Evolutionary conservation across 2,888 invertebrate species (phyloP).

Genomic region (Liodrosophila aerea): DNA sequence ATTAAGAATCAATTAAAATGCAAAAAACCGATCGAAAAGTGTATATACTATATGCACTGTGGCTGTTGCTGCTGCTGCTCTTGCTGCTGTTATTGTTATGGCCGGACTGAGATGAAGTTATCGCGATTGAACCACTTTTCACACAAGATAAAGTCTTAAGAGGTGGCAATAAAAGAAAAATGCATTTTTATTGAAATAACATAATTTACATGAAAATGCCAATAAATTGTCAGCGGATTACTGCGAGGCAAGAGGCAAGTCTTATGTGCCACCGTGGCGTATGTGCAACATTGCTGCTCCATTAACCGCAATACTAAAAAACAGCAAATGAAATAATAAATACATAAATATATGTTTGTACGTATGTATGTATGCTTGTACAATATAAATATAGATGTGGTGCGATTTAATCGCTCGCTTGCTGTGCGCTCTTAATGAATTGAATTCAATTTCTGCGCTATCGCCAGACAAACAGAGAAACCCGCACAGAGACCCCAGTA

Average conservation of each 20-base stretch:
- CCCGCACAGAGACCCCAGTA: slow-evolving; percentile 7
- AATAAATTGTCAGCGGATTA: slow-evolving; percentile 67
- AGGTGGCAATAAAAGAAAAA: slow-evolving; percentile 73
- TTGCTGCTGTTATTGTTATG: slow-evolving; percentile 21
- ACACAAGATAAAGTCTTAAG: slow-evolving; percentile 64
- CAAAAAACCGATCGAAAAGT: slow-evolving; percentile 46
- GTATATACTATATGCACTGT: too few species aligned
- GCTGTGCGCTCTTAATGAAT: slow-evolving; percentile 71
- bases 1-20: slow-evolving; percentile 79
- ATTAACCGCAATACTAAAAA: slow-evolving; percentile 43
- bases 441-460: slow-evolving; percentile 61
- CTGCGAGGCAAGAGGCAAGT: too few species aligned
- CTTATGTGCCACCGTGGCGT: slow-evolving; percentile 30
- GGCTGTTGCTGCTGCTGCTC: slow-evolving; percentile 7
- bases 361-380: slow-evolving; percentile 21
- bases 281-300: slow-evolving; percentile 48
- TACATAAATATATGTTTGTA: slow-evolving; percentile 16
- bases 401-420: slow-evolving; percentile 63
- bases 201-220: slow-evolving; percentile 73
- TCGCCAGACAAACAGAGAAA: slow-evolving; percentile 46
- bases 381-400: slow-evolving; percentile 54
- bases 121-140: slow-evolving; percentile 77
- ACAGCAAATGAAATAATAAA: slow-evolving; percentile 15
- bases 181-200: slow-evolving; percentile 65
- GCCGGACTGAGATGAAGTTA: slow-evolving; percentile 58